Evolutionary conservation across 1,140 invertebrate species (phyloP).

Genomic region (Polypedilum pembai): DNA sequence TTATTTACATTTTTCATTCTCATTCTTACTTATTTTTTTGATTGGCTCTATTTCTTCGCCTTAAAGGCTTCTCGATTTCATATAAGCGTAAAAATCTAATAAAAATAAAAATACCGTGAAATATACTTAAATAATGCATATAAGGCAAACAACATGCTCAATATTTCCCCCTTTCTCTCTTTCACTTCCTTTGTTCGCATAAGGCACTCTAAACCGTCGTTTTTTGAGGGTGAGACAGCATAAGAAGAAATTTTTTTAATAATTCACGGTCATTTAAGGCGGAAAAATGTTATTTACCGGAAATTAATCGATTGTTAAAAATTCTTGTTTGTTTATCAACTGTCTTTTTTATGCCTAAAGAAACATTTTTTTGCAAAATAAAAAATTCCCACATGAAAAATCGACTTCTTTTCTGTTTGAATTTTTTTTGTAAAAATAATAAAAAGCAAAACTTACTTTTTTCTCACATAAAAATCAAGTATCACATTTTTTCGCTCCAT

Average conservation of each 20-base stretch:
- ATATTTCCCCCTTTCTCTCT: neutral
- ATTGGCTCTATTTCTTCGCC: too few relatives aligned
- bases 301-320: slow-evolving; percentile 19
- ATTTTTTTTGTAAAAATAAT: neutral
- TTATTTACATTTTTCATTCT: slow-evolving; percentile 14
- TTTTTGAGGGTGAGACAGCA: too few relatives aligned
- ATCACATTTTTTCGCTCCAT: too few relatives aligned
- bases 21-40: too few relatives aligned
- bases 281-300: slow-evolving; percentile 21
- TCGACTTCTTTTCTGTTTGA: neutral
- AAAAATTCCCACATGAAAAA: neutral
- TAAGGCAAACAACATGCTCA: neutral
- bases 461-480: too few relatives aligned
- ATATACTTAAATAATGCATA: neutral
- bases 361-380: neutral
- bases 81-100: slow-evolving; percentile 22
- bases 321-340: neutral
- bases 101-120: slow-evolving; percentile 26
- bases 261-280: neutral
- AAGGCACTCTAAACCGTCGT: too few relatives aligned
- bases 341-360: too few relatives aligned
- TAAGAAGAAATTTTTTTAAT: neutral
- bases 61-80: neutral
- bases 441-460: too few relatives aligned
- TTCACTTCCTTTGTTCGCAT: neutral